These are phyloP conservation scores for Psittacula echo DNA, from an alignment of 2,797 vertebrate species.

Conservation along the genomic window DNA sequence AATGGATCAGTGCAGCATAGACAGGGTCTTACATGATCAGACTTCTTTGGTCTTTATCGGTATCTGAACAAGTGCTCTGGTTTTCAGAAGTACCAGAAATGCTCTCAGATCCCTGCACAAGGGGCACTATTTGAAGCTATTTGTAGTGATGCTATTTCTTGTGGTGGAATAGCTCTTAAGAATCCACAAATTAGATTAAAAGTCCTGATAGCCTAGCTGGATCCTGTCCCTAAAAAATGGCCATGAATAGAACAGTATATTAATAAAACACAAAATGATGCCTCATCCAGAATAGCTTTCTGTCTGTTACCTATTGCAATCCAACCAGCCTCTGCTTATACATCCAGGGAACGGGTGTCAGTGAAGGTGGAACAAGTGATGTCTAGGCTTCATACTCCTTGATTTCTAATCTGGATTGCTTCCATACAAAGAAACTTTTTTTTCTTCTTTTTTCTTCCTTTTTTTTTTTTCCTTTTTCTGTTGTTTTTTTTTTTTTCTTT, in stretches of 20 bases:
- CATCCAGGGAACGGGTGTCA: not conserved
- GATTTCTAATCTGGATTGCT: not conserved
- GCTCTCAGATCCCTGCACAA: not conserved
- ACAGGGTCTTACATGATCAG: not conserved
- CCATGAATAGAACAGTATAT: not conserved
- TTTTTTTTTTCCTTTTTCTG: too few species aligned
- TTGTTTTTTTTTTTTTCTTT: not conserved
- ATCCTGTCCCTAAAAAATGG: not conserved
- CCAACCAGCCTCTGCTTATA: not conserved
- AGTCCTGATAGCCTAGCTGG: not conserved
- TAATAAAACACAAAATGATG: not conserved
- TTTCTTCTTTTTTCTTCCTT: not conserved
- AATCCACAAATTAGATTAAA: not conserved
- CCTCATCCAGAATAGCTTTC: not conserved
- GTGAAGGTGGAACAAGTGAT: not conserved
- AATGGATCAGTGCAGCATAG: not conserved
- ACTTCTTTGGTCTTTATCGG: not conserved
- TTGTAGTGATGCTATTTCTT: not conserved
- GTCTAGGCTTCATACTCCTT: not conserved
- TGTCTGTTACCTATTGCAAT: not conserved
- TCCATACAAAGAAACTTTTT: not conserved
- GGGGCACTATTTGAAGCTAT: rapidly evolving
- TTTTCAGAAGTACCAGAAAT: not conserved
- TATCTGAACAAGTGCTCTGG: not conserved
- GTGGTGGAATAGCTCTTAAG: not conserved